These are phyloP conservation scores for Accipiter virgatus DNA, from an alignment of 2,113 vertebrate species.

Conservation along the genomic window DNA sequence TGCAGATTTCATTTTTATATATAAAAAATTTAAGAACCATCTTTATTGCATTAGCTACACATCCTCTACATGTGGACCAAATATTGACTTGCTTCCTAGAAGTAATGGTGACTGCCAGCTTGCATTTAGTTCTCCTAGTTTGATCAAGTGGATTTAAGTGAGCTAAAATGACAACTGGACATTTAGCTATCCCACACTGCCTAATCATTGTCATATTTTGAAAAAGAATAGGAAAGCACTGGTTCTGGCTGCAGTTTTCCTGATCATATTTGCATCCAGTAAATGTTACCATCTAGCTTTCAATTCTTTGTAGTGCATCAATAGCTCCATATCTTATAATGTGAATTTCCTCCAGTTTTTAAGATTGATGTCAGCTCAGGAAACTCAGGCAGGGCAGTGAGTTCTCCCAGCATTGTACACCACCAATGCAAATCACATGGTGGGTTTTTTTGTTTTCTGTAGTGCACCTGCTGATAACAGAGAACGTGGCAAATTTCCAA, in stretches of 20 bases:
- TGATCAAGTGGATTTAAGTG: conserved; percentile 40
- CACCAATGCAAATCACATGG: neutral
- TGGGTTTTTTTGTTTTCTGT: neutral
- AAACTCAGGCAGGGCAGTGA: neutral
- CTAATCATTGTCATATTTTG: neutral
- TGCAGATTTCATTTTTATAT: neutral
- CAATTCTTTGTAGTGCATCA: conserved; percentile 18
- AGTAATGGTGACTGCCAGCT: conserved; percentile 40
- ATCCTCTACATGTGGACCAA: neutral
- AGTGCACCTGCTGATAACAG: neutral
- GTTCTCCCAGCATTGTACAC: neutral
- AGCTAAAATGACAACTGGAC: conserved; percentile 45
- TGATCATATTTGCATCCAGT: neutral
- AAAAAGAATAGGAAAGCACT: neutral
- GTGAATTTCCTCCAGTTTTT: neutral
- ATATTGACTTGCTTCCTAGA: conserved; percentile 37
- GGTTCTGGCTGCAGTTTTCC: neutral
- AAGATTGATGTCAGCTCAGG: neutral
- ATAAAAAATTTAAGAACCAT: conserved; percentile 15
- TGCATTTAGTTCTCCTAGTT: neutral
- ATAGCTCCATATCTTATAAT: neutral
- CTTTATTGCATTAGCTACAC: conserved; percentile 24
- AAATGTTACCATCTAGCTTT: neutral
- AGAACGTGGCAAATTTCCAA: neutral
- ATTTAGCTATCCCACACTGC: neutral